Evolutionary conservation across 2,797 vertebrate species (phyloP).

Genomic region (Babyrousa celebensis): DNA sequence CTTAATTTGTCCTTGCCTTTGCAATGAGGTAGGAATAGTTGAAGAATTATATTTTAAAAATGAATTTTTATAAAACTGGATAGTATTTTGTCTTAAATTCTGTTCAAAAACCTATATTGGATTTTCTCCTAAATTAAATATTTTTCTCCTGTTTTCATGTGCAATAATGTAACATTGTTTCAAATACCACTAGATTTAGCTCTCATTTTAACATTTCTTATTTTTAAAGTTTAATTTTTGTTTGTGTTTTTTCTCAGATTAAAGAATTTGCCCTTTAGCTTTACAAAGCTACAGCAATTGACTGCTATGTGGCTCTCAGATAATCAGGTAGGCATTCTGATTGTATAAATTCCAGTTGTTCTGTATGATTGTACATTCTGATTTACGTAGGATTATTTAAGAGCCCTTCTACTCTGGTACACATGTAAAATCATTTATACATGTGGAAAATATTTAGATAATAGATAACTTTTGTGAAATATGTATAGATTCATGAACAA

Average conservation of each 20-base stretch:
- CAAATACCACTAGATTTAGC: slow-evolving; percentile 15
- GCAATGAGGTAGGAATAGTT: neutral
- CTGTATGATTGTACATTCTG: slow-evolving; percentile 17
- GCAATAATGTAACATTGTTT: slow-evolving; percentile 65
- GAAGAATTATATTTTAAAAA: slow-evolving; percentile 48
- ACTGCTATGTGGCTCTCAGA: slow-evolving; percentile 99
- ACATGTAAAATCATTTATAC: slow-evolving; percentile 39
- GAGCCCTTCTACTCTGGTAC: neutral
- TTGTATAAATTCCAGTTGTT: slow-evolving; percentile 62
- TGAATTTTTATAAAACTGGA: neutral
- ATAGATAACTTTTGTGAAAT: slow-evolving; percentile 46
- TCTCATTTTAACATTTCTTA: slow-evolving; percentile 55
- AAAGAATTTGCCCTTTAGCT: slow-evolving; percentile 98
- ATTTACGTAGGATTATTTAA: slow-evolving; percentile 63
- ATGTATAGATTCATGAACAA: neutral
- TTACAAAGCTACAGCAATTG: slow-evolving; percentile 97
- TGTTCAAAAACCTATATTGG: slow-evolving; percentile 19
- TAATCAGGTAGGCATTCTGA: slow-evolving; percentile 95
- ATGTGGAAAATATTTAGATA: slow-evolving; percentile 53
- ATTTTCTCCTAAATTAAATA: neutral
- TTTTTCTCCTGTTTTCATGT: slow-evolving; percentile 62
- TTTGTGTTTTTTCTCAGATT: slow-evolving; percentile 91
- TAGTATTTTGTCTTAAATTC: slow-evolving; percentile 27
- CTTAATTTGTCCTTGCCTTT: slow-evolving; percentile 57
- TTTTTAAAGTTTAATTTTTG: slow-evolving; percentile 79